phyloP scores from a whole-genome alignment of 2,888 invertebrate species.

The Chromoteleia sp. region DNA sequence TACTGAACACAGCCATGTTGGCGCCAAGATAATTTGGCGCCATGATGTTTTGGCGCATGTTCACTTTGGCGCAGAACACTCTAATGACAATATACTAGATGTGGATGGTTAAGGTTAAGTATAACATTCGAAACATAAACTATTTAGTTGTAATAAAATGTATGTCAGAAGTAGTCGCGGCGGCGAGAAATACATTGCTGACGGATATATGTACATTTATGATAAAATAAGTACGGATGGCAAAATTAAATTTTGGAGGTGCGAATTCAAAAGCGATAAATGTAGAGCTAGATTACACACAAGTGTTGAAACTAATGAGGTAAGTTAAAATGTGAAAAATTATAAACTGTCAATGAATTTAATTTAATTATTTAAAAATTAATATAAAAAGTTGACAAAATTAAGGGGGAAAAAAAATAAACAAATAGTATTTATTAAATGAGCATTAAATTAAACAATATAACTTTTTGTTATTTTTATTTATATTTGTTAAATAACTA shows the following conservation, averaged over 20 bases:
- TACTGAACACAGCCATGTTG: conserved; percentile 46
- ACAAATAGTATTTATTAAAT: no score
- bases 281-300: conserved; percentile 58
- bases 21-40: conserved; percentile 65
- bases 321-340: no score
- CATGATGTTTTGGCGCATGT: conserved; percentile 68
- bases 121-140: background rate
- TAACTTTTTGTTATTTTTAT: no score
- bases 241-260: conserved; percentile 59
- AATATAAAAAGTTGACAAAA: no score
- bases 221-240: conserved; percentile 54
- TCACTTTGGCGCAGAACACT: conserved; percentile 60
- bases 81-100: conserved; percentile 9
- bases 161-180: conserved; percentile 52
- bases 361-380: background rate
- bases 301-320: conserved; percentile 53
- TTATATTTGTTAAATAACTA: no score
- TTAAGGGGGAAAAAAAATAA: no score
- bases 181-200: conserved; percentile 51
- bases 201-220: conserved; percentile 59
- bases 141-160: conserved; percentile 41
- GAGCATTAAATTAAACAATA: no score
- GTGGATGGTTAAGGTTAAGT: conserved; percentile 36
- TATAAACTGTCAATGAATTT: no score
- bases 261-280: conserved; percentile 55